Evolutionary conservation across 2,113 vertebrate genomes (phyloP), one percentile per base, ranked within the genome.

Genomic region (Microtus ochrogaster): DNA sequence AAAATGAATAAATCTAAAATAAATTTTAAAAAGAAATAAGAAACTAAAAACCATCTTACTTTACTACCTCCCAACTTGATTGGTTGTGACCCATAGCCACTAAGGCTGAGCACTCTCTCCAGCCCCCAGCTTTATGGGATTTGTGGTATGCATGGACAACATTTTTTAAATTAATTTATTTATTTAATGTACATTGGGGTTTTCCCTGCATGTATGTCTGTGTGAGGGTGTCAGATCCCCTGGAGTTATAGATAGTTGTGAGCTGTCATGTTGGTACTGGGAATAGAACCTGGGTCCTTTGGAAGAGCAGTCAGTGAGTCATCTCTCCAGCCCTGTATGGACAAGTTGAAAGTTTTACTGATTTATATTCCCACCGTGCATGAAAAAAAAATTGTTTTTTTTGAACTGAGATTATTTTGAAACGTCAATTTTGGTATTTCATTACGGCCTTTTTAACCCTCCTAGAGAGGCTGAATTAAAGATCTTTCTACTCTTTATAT

Each of bases 321-420:
- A 58, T 58, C 17, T 39, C n/a, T 41, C n/a, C 72, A 73, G 72
- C 26, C 63, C 26, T 52, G 22, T 39, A 49, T 21, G 30, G 13
- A 84, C 19, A 74, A 16, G 4, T 74, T 41, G 39, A 41, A 74
- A 74, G 72, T 74, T 41, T 10, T 74, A 74, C 72, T 74, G n/a
- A 26, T 24, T 74, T 39, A 74, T 74, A 74, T 17, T 55, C 13
- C 77, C 5, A 3, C 44, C 39, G 6, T 58, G 21, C 7, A 39
- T 81, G 92, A 78, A 72, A 72, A 52, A 49, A 78, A 19, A n/a
- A 16, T 8, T 26, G 19, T 72, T 76, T 82, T 82, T 58, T 49
- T n/a, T 90, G 58, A 94, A 92, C 58, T 68, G 44, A 14, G 11
- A 92, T 87, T 82, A 82, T 82, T 90, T 79, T 72, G 12, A 81